Percentiles rank a stretch among this genome's conserved stretches.
Evolutionary conservation across 2,888 invertebrate species (phyloP).

Genomic region (Synanthedon formicaeformis): DNA sequence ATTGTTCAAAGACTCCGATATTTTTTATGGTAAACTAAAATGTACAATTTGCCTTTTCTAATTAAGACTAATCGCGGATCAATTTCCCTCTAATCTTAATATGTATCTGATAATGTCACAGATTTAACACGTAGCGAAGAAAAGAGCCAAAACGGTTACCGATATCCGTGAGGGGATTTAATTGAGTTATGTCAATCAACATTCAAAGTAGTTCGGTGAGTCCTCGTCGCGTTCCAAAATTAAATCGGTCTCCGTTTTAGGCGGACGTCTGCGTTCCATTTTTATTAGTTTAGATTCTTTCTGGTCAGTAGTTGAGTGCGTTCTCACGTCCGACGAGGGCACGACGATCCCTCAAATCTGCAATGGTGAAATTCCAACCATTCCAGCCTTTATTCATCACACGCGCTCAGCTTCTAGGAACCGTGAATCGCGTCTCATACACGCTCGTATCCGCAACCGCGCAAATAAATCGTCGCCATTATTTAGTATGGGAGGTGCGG

Average conservation of each 20-base stretch:
- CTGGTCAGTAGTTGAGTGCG: conserved; percentile 17
- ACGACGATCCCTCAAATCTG: conserved; percentile 55
- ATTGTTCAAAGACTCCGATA: conserved; percentile 52
- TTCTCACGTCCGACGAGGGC: conserved; percentile 50
- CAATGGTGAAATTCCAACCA: conserved; percentile 57
- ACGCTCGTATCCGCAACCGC: conserved; percentile 44
- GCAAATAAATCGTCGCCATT: conserved; percentile 54
- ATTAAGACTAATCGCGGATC: conserved; percentile 19
- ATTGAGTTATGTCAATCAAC: conserved; percentile 39
- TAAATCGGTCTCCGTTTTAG: conserved; percentile 24
- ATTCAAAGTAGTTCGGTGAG: conserved; percentile 26
- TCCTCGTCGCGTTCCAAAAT: conserved; percentile 25
- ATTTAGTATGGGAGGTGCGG: conserved; percentile 53
- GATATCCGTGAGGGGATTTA: conserved; percentile 4
- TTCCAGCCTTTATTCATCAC: conserved; percentile 63
- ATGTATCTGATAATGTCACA: background rate
- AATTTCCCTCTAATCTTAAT: conserved; percentile 6
- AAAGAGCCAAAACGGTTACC: background rate
- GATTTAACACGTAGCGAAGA: background rate
- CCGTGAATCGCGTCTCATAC: conserved; percentile 40
- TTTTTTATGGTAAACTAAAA: conserved; percentile 41
- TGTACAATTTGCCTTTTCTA: conserved; percentile 29
- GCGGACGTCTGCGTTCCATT: conserved; percentile 30
- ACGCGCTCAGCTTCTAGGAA: conserved; percentile 61
- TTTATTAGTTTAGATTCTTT: conserved; percentile 26